Base-by-base conservation (phyloP, 2,797 vertebrate species). In the Anguilla megastoma region DNA sequence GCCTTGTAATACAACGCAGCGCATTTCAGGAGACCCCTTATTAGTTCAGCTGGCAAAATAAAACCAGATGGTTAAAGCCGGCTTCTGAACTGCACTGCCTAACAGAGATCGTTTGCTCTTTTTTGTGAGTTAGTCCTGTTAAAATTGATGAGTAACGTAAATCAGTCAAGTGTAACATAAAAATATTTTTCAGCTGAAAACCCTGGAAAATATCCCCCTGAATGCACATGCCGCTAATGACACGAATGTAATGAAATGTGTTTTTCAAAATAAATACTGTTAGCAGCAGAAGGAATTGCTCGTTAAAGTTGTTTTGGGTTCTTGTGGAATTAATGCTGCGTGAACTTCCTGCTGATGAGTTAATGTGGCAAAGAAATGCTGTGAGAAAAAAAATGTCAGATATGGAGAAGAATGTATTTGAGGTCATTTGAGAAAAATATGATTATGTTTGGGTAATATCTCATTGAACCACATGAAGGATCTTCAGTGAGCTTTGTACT, bases 1-100 rank as follows among this genome's bases (percentile, higher is more conserved):
- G 14, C 79, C 79, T 82, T 82, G 41, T 27, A 82, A 82, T n/a
- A 82, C 18, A n/a, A 82, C 79, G 41, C 41, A 82, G 45, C 21
- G 50, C 36, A 48, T 50, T 82, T 24, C 79, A 82, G 79, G 21
- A 50, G 27, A 82, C 21, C 45, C 3, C 45, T 82, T 27, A 50
- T 82, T 82, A 48, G 45, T 21, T n/a, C 21, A 50, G 9, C 18
- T 8, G 18, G 18, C 21, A 10, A 82, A 48, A 82, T 50, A 50
- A 50, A 82, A 50, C 18, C 79, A 48, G 79, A 82, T 82, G 41
- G 21, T 50, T 52, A 50, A 82, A 82, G 50, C 21, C 12, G 12
- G 79, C 5, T 50, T 82, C 79, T 48, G 16, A 3, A n/a, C 41
- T 80, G 21, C 18, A 80, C 76, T 45, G 76, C 41, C 36, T 80